A percentile compares a stretch with the other conserved stretches of the same genome.
Conservation (phyloP, 2,888 invertebrate species). For the Yponomeuta sedellus region DNA sequence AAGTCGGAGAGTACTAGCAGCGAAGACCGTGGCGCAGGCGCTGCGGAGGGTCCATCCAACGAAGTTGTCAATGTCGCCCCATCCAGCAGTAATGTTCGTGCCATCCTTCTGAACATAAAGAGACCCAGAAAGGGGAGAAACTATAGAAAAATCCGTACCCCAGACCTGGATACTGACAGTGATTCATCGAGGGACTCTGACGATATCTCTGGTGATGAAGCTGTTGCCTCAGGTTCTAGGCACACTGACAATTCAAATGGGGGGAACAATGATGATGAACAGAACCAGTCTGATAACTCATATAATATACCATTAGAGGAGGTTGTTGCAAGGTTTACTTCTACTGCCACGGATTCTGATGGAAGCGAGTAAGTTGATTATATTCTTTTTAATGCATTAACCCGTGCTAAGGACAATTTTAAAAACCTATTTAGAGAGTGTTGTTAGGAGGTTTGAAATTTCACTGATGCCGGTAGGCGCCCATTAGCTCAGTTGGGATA, state of each 20-base stretch:
- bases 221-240: slow-evolving; percentile 28
- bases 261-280: slow-evolving; percentile 20
- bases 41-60: slow-evolving; percentile 47
- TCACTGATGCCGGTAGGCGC: no score
- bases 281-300: background rate
- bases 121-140: slow-evolving; percentile 37
- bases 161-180: slow-evolving; percentile 55
- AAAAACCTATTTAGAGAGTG: no score
- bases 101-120: slow-evolving; percentile 52
- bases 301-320: background rate
- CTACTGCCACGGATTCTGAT: slow-evolving; percentile 35
- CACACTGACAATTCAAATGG: slow-evolving; percentile 40
- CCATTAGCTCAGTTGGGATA: no score
- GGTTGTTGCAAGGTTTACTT: slow-evolving; percentile 28
- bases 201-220: slow-evolving; percentile 51
- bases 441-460: no score
- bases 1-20: slow-evolving; percentile 69
- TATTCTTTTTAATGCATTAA: no score
- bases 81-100: slow-evolving; percentile 53
- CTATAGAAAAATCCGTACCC: slow-evolving; percentile 62
- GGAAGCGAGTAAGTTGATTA: slow-evolving; percentile 42
- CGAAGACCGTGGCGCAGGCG: slow-evolving; percentile 40
- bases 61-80: slow-evolving; percentile 54
- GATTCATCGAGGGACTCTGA: slow-evolving; percentile 60
- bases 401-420: no score